Base-by-base conservation (phyloP, 2,888 invertebrate species). In the Deladenus siricidicola region DNA sequence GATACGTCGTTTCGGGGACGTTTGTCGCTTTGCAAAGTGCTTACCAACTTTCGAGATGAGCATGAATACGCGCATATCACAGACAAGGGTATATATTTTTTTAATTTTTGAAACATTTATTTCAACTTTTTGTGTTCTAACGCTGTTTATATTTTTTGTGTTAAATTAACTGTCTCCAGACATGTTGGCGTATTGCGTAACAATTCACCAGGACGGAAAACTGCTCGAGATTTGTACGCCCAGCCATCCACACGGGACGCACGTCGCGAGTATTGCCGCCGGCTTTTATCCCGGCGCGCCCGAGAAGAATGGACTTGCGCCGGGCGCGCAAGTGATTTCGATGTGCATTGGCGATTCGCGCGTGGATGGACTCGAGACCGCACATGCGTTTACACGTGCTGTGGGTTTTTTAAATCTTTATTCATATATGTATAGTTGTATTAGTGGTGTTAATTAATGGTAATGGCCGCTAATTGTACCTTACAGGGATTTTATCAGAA, bases 341-440 rank as follows among this genome's bases (percentile, higher is more conserved):
- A 63, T 96, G 51, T 88, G 89, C 30, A 90, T 98, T 64, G 74
- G 75, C 14, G 94, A 96, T 82, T 86, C 87, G 54, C 85, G 96
- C 3, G 83, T 96, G 17, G 88, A 87, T 1, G 86, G 90, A 1
- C 96, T 94, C 94, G 96, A 98, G 84, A 96, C 96, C 0, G 94
- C 94, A 19, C 88, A 91, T 0, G 89, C 90, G 0, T 80, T 98
- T 4, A 87, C 90, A 1, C 83, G 96, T 65, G 93, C 93, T 8
- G 92, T 93, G 84, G 87, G 89, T 28, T 34, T 62, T 29, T 30
- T 14, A 17, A 1, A 30, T 1, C 14, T 10, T 19, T 47, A 42
- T 3, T 23, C 4, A 19, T 19, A 26, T 56, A n/a, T 30, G 24
- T 1, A 44, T 21, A 28, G 10, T 2, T n/a, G n/a, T n/a, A n/a